These are phyloP conservation scores for Catocala nupta DNA, from an alignment of 2,888 invertebrate species.

Conservation along the genomic window DNA sequence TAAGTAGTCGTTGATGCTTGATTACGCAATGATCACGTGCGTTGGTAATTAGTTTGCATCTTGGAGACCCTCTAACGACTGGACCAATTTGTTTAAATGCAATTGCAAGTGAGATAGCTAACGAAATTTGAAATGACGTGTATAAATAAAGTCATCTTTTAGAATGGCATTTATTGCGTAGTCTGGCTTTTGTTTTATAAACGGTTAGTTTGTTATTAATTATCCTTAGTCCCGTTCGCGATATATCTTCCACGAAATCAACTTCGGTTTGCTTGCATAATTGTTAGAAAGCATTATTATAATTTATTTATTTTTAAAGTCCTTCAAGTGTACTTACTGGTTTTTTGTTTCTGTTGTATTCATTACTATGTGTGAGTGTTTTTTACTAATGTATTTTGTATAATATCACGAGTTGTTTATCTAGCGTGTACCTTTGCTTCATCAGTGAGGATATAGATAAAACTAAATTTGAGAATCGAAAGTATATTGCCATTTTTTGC, in stretches of 20 bases:
- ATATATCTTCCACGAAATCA: constrained; percentile 34
- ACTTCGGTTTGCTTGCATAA: constrained; percentile 70
- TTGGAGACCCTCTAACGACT: constrained; percentile 36
- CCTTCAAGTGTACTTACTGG: constrained; percentile 70
- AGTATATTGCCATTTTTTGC: constrained; percentile 85
- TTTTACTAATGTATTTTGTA: constrained; percentile 64
- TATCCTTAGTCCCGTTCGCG: constrained; percentile 36
- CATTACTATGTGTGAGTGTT: constrained; percentile 70
- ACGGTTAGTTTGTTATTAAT: constrained; percentile 42
- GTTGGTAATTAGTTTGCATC: constrained; percentile 33
- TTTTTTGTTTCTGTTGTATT: constrained; percentile 62
- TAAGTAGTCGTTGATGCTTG: constrained; percentile 63
- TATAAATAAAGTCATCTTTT: constrained; percentile 16
- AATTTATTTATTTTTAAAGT: constrained; percentile 72
- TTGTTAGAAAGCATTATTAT: constrained; percentile 73
- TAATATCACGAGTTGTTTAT: constrained; percentile 61
- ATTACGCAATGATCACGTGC: constrained; percentile 40
- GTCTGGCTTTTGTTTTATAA: constrained; percentile 34
- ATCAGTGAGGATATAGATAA: constrained; percentile 57
- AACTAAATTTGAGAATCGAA: constrained; percentile 69
- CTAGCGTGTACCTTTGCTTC: constrained; percentile 63
- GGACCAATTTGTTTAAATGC: constrained; percentile 48
- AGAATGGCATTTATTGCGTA: constrained; percentile 24
- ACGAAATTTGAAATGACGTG: constrained; percentile 25
- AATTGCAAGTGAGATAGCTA: constrained; percentile 22